Conservation (phyloP, 2,113 vertebrate species). For the Pseudolaguvia tuberculata region DNA sequence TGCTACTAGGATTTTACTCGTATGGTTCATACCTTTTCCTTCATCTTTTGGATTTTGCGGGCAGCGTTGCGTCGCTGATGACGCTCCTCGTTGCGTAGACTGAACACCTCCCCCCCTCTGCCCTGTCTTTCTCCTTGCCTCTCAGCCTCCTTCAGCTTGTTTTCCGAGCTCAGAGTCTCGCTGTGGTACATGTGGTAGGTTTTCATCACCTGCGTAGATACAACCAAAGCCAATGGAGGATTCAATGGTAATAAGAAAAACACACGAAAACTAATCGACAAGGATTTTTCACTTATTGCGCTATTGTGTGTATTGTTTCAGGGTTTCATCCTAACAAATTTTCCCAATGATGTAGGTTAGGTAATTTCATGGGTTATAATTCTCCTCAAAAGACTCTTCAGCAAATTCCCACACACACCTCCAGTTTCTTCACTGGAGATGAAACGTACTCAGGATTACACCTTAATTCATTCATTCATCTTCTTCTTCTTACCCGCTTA, state of each 20-base stretch:
- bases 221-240: background rate
- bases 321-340: background rate
- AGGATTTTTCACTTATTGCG: background rate
- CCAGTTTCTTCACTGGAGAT: too few relatives aligned
- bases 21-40: constrained; percentile 81
- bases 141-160: constrained; percentile 94
- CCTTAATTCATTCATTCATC: too few relatives aligned
- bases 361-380: background rate
- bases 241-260: background rate
- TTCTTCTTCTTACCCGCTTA: too few relatives aligned
- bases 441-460: too few relatives aligned
- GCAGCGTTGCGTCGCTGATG: constrained; percentile 96
- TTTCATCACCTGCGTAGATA: constrained; percentile 88
- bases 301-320: too few relatives aligned
- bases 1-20: too few relatives aligned
- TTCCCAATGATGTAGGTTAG: background rate
- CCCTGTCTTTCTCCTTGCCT: constrained; percentile 91
- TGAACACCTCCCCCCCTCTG: constrained; percentile 85
- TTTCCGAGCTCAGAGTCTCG: constrained; percentile 91
- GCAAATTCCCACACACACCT: too few relatives aligned
- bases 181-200: constrained; percentile 98
- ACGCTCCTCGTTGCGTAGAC: constrained; percentile 89
- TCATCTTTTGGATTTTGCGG: constrained; percentile 99
- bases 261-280: background rate
- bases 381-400: too few relatives aligned